Evolutionary conservation across 2,113 vertebrate genomes (phyloP).

Genomic region (Melospiza georgiana): DNA sequence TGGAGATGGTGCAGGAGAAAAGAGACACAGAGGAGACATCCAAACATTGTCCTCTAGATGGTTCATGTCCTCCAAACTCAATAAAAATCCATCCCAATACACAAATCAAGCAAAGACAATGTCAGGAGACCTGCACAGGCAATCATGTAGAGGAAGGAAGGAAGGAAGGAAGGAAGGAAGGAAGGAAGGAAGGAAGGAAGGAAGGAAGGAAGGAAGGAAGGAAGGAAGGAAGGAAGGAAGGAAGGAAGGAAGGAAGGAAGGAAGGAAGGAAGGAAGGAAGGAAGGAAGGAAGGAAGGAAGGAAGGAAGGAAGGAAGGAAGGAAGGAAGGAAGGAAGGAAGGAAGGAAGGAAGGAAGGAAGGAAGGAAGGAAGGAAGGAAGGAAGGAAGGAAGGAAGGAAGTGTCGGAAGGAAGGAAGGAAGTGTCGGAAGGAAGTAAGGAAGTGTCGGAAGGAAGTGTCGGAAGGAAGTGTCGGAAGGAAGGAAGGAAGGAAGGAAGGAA

Average conservation of each 20-base stretch:
- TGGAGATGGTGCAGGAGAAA: too few relatives aligned
- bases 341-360: too few relatives aligned
- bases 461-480: too few relatives aligned
- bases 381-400: neutral
- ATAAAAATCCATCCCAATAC: neutral
- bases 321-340: too few relatives aligned
- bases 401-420: neutral
- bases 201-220: too few relatives aligned
- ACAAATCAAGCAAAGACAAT: neutral
- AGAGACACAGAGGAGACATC: neutral
- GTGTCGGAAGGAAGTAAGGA: too few relatives aligned
- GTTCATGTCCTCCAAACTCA: neutral
- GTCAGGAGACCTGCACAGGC: rapidly evolving
- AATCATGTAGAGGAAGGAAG: neutral
- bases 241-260: neutral
- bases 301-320: too few relatives aligned
- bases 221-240: too few relatives aligned
- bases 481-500: too few relatives aligned
- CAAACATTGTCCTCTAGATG: neutral
- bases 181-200: too few relatives aligned
- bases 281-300: neutral
- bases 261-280: neutral
- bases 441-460: rapidly evolving
- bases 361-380: neutral
- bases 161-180: neutral